phyloP scores from a whole-genome alignment of 2,888 invertebrate species.

The Allygus modestus region DNA sequence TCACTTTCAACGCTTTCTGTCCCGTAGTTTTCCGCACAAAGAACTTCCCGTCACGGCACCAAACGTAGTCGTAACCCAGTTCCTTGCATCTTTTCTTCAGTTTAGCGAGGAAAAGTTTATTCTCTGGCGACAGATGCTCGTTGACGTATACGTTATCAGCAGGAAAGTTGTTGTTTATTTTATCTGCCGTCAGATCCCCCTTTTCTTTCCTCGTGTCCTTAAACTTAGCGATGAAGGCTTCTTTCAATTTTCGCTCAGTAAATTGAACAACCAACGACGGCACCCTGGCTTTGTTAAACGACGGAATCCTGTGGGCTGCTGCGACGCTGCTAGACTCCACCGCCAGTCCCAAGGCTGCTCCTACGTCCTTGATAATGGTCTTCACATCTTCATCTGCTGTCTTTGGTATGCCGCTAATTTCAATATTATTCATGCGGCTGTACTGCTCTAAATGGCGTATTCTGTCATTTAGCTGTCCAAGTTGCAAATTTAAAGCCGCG shows the following conservation, averaged over 20 bases:
- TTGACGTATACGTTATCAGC: slow-evolving; percentile 31
- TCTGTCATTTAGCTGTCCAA: not conserved
- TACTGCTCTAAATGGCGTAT: slow-evolving; percentile 5
- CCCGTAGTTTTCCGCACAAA: not conserved
- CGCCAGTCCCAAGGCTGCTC: not conserved
- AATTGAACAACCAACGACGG: slow-evolving; percentile 40
- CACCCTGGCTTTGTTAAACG: slow-evolving; percentile 10
- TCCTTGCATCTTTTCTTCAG: slow-evolving; percentile 49
- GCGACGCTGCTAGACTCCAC: not conserved
- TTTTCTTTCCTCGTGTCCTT: not conserved
- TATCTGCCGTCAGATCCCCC: slow-evolving; percentile 4
- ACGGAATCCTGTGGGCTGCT: slow-evolving; percentile 53
- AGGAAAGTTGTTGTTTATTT: slow-evolving; percentile 30
- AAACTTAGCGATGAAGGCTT: slow-evolving; percentile 33
- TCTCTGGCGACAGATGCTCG: slow-evolving; percentile 47
- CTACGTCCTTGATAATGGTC: not conserved
- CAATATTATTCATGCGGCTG: not conserved
- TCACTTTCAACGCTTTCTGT: not conserved
- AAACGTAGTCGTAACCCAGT: slow-evolving; percentile 11
- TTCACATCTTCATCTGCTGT: slow-evolving; percentile 11
- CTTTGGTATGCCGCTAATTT: not conserved
- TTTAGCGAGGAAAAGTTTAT: slow-evolving; percentile 42
- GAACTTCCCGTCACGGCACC: slow-evolving; percentile 44
- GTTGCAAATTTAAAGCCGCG: not conserved
- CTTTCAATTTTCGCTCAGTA: not conserved